Percentiles rank a stretch among this genome's conserved stretches.
These are phyloP conservation scores for Phyllotis vaccarum DNA, from an alignment of 2,797 vertebrate genomes.

Conservation along the genomic window DNA sequence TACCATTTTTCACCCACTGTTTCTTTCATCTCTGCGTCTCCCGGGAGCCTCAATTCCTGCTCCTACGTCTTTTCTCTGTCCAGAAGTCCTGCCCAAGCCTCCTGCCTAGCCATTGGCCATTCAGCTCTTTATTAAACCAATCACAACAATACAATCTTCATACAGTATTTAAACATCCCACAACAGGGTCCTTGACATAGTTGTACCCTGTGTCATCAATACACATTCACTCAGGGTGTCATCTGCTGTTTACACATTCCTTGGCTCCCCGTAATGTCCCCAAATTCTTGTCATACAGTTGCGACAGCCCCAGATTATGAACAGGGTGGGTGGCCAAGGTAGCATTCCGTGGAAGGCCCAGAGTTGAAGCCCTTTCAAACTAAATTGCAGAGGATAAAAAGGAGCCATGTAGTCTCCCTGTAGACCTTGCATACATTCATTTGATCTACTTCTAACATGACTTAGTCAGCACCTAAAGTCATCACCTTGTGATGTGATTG, in stretches of 20 bases:
- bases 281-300: not conserved
- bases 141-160: not conserved
- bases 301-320: not conserved
- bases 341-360: not conserved
- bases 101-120: not conserved
- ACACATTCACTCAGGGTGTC: not conserved
- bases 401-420: not conserved
- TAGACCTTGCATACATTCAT: not conserved
- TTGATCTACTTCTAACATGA: not conserved
- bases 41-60: not conserved
- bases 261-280: not conserved
- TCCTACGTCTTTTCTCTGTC: not conserved
- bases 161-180: not conserved
- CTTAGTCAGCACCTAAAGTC: not conserved
- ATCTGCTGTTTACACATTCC: not conserved
- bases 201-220: not conserved
- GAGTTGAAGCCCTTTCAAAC: not conserved
- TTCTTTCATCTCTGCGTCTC: not conserved
- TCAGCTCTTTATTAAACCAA: not conserved
- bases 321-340: not conserved
- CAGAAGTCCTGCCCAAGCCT: not conserved
- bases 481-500: not conserved
- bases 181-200: not conserved
- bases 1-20: not conserved
- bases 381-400: not conserved